Base-by-base conservation (phyloP, 92 coral and sea anemone genomes). In the Palythoa grandiflora region DNA sequence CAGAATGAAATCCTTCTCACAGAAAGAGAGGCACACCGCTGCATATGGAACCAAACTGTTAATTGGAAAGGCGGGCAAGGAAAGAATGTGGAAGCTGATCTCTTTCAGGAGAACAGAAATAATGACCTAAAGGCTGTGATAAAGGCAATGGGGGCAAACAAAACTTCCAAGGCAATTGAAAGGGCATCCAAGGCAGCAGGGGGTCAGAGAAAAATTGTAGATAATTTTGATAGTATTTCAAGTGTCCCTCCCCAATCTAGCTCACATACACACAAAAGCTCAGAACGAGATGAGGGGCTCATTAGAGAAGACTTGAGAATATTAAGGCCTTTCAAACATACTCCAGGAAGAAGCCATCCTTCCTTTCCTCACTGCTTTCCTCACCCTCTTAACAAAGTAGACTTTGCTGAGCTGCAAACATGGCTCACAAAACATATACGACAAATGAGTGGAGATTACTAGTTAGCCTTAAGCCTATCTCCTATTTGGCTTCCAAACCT, bases 81-180 rank as follows among this genome's bases (percentile, higher is more conserved):
- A 65, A 86, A 75, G 89, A 86, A 88, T 88, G 71, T 88, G 3
- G 86, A 78, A 50, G 68, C 53, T 20, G 87, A 78, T 48, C 75
- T 88, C 15, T 61, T 78, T 7, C 90, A 79, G 52, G 79, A 88
- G 35, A 79, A 78, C 72, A 15, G 90, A 52, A 88, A 88, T 51
- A 78, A 53, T 15, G 90, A 88, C 17, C 75, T 38, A 70, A 88
- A 88, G 87, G 20, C 71, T 3, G n/a, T 79, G 35, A 72, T 88
- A 36, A 88, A 79, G 79, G 50, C 91, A 37, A 88, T 90, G 88
- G 93, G 93, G n/a, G 90, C 90, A 28, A 90, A 90, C n/a, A n/a
- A 91, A 61, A 90, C 93, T 16, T 48, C 51, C 19, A 91, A 75
- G 87, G 91, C 93, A 44, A 79, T 87, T 59, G 54, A 87, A 59